phyloP scores from a whole-genome alignment of 2,888 invertebrate genomes.

The Tenthredo amoena region DNA sequence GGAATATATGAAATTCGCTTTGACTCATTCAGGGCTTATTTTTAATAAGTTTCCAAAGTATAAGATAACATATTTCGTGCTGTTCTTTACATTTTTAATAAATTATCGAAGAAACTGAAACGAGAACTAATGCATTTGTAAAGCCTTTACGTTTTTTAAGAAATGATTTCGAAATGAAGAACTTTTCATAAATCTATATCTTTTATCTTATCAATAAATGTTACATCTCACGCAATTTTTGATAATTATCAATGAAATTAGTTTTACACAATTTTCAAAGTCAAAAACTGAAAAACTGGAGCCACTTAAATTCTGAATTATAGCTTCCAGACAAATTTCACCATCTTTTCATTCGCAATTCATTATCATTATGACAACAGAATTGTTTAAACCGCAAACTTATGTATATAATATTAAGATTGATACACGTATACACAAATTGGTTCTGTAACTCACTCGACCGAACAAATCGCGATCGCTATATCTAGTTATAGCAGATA shows the following conservation, averaged over 20 bases:
- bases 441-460: background rate
- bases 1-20: background rate
- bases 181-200: background rate
- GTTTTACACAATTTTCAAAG: background rate
- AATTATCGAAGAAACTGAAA: background rate
- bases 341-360: background rate
- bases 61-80: background rate
- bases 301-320: background rate
- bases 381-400: background rate
- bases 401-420: background rate
- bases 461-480: background rate
- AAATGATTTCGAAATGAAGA: background rate
- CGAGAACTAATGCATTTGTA: background rate
- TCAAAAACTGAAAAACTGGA: background rate
- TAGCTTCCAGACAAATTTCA: background rate
- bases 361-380: background rate
- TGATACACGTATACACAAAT: background rate
- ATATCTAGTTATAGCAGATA: background rate
- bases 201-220: background rate
- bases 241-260: background rate
- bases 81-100: background rate
- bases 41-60: background rate
- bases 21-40: background rate
- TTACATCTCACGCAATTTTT: background rate
- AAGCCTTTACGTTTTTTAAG: background rate